Conservation (phyloP, 2,797 vertebrate genomes). For the Platalea minor region DNA sequence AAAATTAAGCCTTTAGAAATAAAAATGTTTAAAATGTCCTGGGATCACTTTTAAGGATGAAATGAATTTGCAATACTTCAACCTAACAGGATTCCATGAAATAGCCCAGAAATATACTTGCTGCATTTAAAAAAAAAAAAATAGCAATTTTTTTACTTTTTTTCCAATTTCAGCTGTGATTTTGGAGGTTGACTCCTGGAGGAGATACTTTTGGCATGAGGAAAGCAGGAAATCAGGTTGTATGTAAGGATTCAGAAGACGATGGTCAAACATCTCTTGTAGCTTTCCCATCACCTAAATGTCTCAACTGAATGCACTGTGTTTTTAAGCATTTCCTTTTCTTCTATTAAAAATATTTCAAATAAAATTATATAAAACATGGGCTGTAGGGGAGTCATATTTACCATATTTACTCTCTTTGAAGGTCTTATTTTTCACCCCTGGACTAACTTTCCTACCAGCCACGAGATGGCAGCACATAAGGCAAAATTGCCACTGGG, state of each 20-base stretch:
- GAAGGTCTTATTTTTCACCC: background rate
- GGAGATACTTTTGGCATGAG: background rate
- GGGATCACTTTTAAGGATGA: background rate
- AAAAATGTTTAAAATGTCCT: background rate
- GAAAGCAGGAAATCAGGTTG: background rate
- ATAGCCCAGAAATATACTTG: background rate
- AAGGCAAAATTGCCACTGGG: background rate
- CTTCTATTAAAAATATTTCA: background rate
- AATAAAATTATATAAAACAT: background rate
- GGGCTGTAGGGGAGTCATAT: background rate
- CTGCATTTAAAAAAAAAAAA: background rate
- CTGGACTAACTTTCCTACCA: background rate
- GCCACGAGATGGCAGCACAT: constrained; percentile 54
- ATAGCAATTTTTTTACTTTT: background rate
- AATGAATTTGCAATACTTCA: background rate
- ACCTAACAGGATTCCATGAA: background rate
- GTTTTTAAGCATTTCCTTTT: background rate
- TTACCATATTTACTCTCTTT: background rate
- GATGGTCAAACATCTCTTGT: background rate
- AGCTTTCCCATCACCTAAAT: background rate
- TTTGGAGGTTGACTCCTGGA: background rate
- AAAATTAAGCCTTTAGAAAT: background rate
- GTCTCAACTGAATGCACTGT: background rate
- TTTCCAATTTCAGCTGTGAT: background rate
- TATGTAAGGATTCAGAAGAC: background rate